A percentile compares a stretch with the other conserved stretches of the same genome.
Evolutionary conservation across 2,888 invertebrate genomes (phyloP).

Genomic region (Rhimphoctona megacephalus): DNA sequence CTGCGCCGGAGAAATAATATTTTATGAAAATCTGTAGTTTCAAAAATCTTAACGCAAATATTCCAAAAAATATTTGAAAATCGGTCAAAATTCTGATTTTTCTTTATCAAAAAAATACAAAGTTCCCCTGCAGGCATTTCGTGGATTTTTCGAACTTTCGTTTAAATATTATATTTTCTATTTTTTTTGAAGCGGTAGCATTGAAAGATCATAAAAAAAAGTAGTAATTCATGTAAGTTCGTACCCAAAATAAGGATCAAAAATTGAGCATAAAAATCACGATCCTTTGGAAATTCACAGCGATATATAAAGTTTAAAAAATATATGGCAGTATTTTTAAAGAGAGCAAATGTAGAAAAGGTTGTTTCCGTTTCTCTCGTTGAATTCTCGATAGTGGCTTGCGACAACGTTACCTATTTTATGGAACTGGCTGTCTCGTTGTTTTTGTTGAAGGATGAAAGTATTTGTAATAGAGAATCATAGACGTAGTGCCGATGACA

Average conservation of each 20-base stretch:
- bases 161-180: neutral
- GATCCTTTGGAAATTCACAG: neutral
- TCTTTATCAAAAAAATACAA: neutral
- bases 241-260: neutral
- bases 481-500: constrained; percentile 88
- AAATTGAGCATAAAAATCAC: neutral
- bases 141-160: neutral
- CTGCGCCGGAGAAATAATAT: no score
- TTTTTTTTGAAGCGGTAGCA: neutral
- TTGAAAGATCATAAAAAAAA: neutral
- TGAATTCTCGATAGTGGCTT: neutral
- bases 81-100: neutral
- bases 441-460: constrained; percentile 87
- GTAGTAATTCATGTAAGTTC: neutral
- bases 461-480: constrained; percentile 90
- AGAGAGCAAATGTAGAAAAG: neutral
- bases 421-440: neutral
- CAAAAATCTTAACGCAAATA: no score
- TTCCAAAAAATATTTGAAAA: neutral
- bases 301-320: neutral
- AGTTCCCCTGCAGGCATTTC: neutral
- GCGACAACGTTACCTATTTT: constrained; percentile 15
- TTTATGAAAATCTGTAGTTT: no score
- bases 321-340: constrained; percentile 18
- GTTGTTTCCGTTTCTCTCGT: neutral